A percentile compares a stretch with the other conserved stretches of the same genome.
phyloP scores from a whole-genome alignment of 1,140 invertebrate genomes.

The Psix sp. region DNA sequence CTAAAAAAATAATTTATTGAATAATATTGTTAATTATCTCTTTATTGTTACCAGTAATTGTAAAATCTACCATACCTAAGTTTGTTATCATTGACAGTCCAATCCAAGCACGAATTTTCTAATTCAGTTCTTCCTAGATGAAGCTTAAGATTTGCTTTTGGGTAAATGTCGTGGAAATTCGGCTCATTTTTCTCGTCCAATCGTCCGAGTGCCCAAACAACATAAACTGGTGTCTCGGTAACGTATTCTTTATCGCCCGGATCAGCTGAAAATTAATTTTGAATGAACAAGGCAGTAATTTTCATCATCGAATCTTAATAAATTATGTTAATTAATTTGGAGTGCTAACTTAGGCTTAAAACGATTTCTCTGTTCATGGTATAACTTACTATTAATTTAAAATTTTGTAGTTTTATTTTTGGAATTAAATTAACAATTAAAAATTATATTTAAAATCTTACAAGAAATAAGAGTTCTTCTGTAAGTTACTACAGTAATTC shows the following conservation, averaged over 20 bases:
- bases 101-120: constrained; percentile 83
- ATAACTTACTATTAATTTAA: too few species aligned
- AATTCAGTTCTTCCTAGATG: constrained; percentile 82
- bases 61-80: constrained; percentile 59
- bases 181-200: constrained; percentile 88
- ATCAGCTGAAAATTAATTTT: constrained; percentile 83
- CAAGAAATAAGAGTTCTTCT: constrained; percentile 84
- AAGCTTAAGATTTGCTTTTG: constrained; percentile 82
- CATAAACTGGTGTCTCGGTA: constrained; percentile 81
- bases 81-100: constrained; percentile 77
- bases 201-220: constrained; percentile 91
- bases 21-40: background rate
- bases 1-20: constrained; percentile 34
- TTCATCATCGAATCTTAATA: too few species aligned
- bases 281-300: too few species aligned
- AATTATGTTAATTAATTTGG: too few species aligned
- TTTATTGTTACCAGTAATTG: too few species aligned
- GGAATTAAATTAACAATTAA: background rate
- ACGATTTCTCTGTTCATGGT: constrained; percentile 22
- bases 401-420: too few species aligned
- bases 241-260: constrained; percentile 86
- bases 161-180: constrained; percentile 89
- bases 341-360: too few species aligned
- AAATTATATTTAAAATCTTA: constrained; percentile 70
- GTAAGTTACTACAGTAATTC: constrained; percentile 88